These are phyloP conservation scores for Hystrix brachyura DNA, from an alignment of 2,113 vertebrate species.

Conservation along the genomic window DNA sequence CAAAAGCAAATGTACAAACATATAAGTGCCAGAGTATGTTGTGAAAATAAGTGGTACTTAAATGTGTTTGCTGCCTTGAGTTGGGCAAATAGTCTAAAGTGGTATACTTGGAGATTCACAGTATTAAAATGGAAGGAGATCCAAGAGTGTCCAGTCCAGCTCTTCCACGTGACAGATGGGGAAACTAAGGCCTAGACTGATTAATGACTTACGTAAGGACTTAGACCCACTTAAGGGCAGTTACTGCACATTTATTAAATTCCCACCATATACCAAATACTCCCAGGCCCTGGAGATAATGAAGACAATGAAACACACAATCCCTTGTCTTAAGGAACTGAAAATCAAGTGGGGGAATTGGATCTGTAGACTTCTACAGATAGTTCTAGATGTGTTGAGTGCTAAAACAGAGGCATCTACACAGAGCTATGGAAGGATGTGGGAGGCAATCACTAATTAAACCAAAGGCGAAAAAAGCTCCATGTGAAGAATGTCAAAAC, in stretches of 20 bases:
- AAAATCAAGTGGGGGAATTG: neutral
- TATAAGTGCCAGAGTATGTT: accelerated
- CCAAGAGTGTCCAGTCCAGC: neutral
- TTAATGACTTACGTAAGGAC: neutral
- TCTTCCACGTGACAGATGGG: neutral
- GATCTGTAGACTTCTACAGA: neutral
- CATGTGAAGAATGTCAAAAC: neutral
- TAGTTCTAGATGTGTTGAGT: neutral
- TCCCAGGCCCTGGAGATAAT: neutral
- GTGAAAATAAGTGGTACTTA: neutral
- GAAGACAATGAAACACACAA: neutral
- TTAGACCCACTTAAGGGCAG: neutral
- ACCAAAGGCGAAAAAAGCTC: neutral
- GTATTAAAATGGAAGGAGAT: neutral
- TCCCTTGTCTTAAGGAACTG: neutral
- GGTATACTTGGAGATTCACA: neutral
- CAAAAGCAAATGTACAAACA: neutral
- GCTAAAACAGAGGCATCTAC: neutral
- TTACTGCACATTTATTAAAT: neutral
- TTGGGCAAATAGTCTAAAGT: neutral
- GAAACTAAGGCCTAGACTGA: neutral
- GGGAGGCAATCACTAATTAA: neutral
- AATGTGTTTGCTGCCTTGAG: neutral
- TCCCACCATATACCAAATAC: neutral
- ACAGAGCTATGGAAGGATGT: neutral